Conservation (phyloP, 2,797 vertebrate genomes). For the Chrosomus eos region DNA sequence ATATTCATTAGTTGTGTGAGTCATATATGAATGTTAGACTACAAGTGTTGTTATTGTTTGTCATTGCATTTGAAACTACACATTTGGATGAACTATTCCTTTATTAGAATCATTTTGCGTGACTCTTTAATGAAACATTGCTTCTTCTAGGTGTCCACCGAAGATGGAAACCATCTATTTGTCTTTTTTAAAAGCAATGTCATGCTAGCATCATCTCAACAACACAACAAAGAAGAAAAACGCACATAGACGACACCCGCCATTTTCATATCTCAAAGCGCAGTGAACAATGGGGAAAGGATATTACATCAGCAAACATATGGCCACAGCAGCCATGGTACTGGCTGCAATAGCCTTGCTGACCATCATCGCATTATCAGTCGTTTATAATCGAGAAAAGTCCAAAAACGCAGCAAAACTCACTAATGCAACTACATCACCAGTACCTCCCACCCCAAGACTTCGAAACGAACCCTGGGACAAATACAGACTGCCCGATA, state of each 20-base stretch:
- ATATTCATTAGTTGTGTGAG: background rate
- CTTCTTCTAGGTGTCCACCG: background rate
- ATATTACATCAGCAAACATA: conserved; percentile 83
- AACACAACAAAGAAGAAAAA: background rate
- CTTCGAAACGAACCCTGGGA: conserved; percentile 76
- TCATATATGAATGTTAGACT: background rate
- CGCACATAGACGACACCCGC: background rate
- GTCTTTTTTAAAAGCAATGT: conserved; percentile 25
- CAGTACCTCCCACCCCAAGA: rapidly evolving
- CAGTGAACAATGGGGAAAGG: conserved; percentile 83
- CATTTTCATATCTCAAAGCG: background rate
- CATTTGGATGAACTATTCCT: background rate
- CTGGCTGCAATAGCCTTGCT: conserved; percentile 71
- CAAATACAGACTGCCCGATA: conserved; percentile 72
- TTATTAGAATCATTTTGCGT: background rate
- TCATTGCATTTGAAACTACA: background rate
- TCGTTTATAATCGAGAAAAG: conserved; percentile 86
- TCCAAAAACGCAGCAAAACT: conserved; percentile 60
- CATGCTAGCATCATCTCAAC: conserved; percentile 24
- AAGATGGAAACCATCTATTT: conserved; percentile 6
- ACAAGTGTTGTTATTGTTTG: background rate
- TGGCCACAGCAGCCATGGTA: conserved; percentile 72
- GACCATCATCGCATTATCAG: conserved; percentile 86
- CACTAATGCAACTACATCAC: conserved; percentile 30
- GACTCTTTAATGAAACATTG: background rate